Evolutionary conservation across 35 echinoderm and acorn worm species (phyloP), one percentile per base, ranked within the genome.

Genomic region (Nesometra sesokonis): DNA sequence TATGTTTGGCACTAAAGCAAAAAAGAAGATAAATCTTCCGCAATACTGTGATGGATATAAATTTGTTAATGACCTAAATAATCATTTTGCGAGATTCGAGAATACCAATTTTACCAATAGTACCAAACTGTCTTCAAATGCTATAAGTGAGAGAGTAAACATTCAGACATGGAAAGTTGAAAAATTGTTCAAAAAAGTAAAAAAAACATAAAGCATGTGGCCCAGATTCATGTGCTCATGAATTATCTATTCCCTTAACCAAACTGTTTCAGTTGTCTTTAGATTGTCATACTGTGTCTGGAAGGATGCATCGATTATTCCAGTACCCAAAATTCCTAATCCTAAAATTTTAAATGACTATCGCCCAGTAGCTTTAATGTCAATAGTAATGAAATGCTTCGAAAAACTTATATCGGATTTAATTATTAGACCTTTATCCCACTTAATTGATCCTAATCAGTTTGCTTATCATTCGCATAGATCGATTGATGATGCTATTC

Each of bases 351-450:
- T 46, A 27, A 90, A 90, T 31, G 88, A 90, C 32, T 80, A 34
- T 79, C 52, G 82, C 11, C 88, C 82, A 78, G 34, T 90, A n/a
- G 81, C 82, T 13, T 37, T 90, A 19, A 90, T 57, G 0, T 85
- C 86, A 0, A 13, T 85, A 33, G 88, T 85, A 0, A 90, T 90
- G 82, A 90, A 90, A 79, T 76, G 82, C 11, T 78, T 90, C 40
- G 88, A 89, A 76, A 31, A 78, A 29, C 32, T 79, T 27, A 4
- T 79, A 11, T 57, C 47, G 0, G 29, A 57, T 7, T 4, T 43
- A 7, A 43, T 43, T 43, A 43, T 43, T 4, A 43, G 11, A 32
- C 31, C 35, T 57, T 4, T 32, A 33, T 34, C 23, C 15, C 38
- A 3, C 0, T 13, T 40, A 46, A 46, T 46, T 46, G 83, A 85